Percentiles rank a stretch among this genome's conserved stretches.
phyloP scores from a whole-genome alignment of 2,797 vertebrate genomes.

The Notoglanidium macrostoma region DNA sequence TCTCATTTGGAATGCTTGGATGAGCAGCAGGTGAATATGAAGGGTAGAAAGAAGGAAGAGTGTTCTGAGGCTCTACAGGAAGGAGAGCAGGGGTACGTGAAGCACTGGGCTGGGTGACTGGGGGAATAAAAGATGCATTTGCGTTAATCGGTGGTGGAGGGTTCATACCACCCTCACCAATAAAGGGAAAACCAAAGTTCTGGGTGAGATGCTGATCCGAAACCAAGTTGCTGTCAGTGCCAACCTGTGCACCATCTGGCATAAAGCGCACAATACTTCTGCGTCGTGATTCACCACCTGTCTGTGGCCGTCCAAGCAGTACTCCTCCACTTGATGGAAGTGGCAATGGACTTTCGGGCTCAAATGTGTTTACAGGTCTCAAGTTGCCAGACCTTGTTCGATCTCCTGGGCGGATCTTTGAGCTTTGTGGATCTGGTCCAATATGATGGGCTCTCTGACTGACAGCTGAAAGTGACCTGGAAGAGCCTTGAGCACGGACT shows the following conservation, averaged over 20 bases:
- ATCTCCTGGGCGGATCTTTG: constrained; percentile 89
- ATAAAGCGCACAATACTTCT: constrained; percentile 94
- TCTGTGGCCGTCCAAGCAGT: constrained; percentile 87
- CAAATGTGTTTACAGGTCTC: constrained; percentile 88
- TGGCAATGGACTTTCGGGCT: constrained; percentile 86
- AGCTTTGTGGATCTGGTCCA: constrained; percentile 78
- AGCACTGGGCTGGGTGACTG: constrained; percentile 87
- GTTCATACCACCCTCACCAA: constrained; percentile 94
- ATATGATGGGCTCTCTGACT: constrained; percentile 90
- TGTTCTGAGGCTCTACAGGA: constrained; percentile 94
- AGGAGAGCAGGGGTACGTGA: constrained; percentile 91
- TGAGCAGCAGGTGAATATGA: constrained; percentile 97
- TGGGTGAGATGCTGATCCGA: constrained; percentile 93
- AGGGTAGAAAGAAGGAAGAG: constrained; percentile 94
- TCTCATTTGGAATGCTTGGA: constrained; percentile 92
- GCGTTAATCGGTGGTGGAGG: constrained; percentile 90
- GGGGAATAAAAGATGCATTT: constrained; percentile 94
- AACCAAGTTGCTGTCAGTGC: constrained; percentile 82
- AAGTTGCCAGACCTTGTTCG: constrained; percentile 84
- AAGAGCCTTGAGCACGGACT: constrained; percentile 81
- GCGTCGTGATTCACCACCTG: constrained; percentile 81
- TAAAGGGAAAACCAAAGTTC: constrained; percentile 96
- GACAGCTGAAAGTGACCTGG: constrained; percentile 82
- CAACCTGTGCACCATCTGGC: constrained; percentile 86
- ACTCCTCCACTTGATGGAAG: constrained; percentile 85